A percentile compares a stretch with the other conserved stretches of the same genome.
These are phyloP conservation scores for Cebus imitator DNA, from an alignment of 2,113 vertebrate genomes.

Conservation along the genomic window DNA sequence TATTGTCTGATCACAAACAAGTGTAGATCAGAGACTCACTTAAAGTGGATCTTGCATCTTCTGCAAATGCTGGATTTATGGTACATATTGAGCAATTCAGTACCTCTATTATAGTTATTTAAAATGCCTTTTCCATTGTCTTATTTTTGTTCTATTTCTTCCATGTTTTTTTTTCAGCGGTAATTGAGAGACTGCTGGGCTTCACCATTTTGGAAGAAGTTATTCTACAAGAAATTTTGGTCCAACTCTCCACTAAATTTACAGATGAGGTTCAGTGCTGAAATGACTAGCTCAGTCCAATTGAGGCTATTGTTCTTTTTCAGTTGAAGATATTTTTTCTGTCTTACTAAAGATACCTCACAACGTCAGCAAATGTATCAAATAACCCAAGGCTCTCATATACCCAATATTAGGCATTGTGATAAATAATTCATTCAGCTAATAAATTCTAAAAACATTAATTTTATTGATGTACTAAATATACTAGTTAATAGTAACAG, in stretches of 20 bases:
- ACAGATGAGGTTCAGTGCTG: neutral
- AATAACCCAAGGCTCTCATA: neutral
- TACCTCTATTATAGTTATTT: neutral
- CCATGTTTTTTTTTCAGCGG: neutral
- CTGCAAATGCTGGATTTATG: neutral
- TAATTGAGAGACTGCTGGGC: neutral
- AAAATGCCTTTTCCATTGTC: neutral
- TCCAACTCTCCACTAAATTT: neutral
- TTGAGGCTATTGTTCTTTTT: neutral
- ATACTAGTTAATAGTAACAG: neutral
- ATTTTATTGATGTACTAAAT: neutral
- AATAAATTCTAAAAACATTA: neutral
- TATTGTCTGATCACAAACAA: neutral
- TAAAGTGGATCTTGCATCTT: neutral
- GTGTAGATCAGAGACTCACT: neutral
- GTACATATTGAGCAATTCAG: neutral
- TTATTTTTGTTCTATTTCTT: neutral
- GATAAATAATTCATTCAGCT: conserved; percentile 8
- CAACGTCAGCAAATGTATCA: neutral
- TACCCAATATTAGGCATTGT: neutral
- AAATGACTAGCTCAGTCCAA: neutral
- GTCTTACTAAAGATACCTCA: neutral
- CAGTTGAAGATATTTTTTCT: neutral
- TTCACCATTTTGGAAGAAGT: neutral
- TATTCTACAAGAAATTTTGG: neutral